Conservation (phyloP, 2,888 invertebrate species). For the Temnothorax unifasciatus region DNA sequence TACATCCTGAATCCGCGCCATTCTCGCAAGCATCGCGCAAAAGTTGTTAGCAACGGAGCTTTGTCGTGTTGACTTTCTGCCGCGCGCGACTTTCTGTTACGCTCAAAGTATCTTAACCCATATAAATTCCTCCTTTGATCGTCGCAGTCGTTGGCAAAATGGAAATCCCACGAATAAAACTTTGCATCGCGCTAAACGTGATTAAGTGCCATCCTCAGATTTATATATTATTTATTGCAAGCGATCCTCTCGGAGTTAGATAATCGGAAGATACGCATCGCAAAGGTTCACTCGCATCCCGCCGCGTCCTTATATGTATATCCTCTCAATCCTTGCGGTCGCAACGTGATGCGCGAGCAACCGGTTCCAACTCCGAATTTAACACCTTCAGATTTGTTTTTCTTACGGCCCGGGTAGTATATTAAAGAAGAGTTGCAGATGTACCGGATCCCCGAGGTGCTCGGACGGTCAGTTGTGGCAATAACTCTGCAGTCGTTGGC, state of each 20-base stretch:
- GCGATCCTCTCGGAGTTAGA: not conserved
- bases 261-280: not conserved
- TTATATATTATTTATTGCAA: not conserved
- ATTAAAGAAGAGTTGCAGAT: conserved; percentile 38
- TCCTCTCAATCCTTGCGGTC: not conserved
- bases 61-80: conserved; percentile 25
- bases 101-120: conserved; percentile 14
- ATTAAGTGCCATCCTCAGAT: not conserved
- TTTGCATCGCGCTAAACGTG: not conserved
- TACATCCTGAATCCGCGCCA: not conserved
- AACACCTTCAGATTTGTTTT: conserved; percentile 18
- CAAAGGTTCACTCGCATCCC: too few species aligned
- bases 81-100: not conserved
- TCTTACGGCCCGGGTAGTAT: not conserved
- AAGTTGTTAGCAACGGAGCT: not conserved
- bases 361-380: not conserved
- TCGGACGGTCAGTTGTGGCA: not conserved
- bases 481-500: not conserved
- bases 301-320: not conserved
- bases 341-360: not conserved
- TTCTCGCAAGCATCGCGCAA: not conserved
- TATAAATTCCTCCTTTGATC: conserved; percentile 29
- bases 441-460: not conserved
- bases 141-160: conserved; percentile 1
- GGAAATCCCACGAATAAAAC: conserved; percentile 21